phyloP scores from a whole-genome alignment of 2,797 vertebrate species.

The Anabas testudineus region DNA sequence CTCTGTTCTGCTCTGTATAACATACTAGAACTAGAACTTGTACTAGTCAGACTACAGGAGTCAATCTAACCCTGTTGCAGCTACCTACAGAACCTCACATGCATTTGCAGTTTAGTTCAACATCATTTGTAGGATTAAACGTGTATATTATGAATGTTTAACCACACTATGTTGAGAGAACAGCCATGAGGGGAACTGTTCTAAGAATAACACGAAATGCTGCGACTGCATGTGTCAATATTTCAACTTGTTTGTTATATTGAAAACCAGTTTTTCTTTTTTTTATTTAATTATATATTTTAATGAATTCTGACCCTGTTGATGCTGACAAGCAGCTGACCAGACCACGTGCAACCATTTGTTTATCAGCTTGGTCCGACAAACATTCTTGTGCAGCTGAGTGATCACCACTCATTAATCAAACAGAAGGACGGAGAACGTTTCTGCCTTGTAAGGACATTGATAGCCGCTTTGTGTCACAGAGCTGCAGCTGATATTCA shows the following conservation, averaged over 20 bases:
- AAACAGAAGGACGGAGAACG: slow-evolving; percentile 38
- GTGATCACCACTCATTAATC: slow-evolving; percentile 48
- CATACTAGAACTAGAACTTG: too few relatives aligned
- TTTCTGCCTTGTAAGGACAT: slow-evolving; percentile 33
- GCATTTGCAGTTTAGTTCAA: too few relatives aligned
- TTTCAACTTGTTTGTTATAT: not conserved
- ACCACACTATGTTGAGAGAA: too few relatives aligned
- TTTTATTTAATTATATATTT: slow-evolving; percentile 12
- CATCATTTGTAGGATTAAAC: too few relatives aligned
- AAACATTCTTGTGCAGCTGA: not conserved
- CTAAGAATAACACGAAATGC: too few relatives aligned
- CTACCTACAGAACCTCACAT: too few relatives aligned
- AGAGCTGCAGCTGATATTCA: slow-evolving; percentile 30
- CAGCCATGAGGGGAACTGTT: too few relatives aligned
- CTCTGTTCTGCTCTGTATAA: too few relatives aligned
- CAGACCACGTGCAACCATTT: not conserved
- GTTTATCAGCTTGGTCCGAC: slow-evolving; percentile 12
- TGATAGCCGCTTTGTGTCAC: slow-evolving; percentile 26
- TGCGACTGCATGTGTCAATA: too few relatives aligned
- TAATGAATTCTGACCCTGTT: not conserved
- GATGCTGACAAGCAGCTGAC: not conserved
- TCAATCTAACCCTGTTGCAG: too few relatives aligned
- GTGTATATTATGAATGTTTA: too few relatives aligned
- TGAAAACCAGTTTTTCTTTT: not conserved
- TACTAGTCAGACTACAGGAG: too few relatives aligned